These are phyloP conservation scores for Spialia ferax DNA, from an alignment of 2,888 invertebrate species.

Conservation along the genomic window DNA sequence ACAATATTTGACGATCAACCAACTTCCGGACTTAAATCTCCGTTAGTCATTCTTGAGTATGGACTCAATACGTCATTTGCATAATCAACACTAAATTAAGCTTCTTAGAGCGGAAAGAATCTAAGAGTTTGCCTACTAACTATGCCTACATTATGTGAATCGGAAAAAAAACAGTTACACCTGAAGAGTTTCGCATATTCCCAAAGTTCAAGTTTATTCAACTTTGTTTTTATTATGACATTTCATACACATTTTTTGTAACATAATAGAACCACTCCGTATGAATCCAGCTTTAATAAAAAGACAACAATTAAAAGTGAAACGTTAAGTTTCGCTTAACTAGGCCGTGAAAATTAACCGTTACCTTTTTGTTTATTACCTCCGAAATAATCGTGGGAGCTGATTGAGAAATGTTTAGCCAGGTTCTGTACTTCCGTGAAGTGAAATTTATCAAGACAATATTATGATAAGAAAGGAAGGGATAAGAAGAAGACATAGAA, in stretches of 20 bases:
- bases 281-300: neutral
- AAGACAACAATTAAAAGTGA: conserved; percentile 14
- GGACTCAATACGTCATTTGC: neutral
- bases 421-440: neutral
- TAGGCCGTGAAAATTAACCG: conserved; percentile 13
- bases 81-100: neutral
- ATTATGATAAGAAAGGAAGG: neutral
- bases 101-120: neutral
- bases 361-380: conserved; percentile 11
- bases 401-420: neutral
- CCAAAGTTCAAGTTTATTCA: too few species aligned
- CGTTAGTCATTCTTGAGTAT: conserved; percentile 7
- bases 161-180: too few species aligned
- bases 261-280: neutral
- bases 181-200: too few species aligned
- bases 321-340: conserved; percentile 9
- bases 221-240: neutral
- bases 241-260: neutral
- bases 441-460: neutral
- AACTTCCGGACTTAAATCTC: neutral
- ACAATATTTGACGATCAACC: neutral
- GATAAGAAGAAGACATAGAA: too few species aligned
- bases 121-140: too few species aligned
- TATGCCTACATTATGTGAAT: too few species aligned
- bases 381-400: conserved; percentile 11